phyloP scores from a whole-genome alignment of 2,888 invertebrate species.

The Clistopyga incitator region DNA sequence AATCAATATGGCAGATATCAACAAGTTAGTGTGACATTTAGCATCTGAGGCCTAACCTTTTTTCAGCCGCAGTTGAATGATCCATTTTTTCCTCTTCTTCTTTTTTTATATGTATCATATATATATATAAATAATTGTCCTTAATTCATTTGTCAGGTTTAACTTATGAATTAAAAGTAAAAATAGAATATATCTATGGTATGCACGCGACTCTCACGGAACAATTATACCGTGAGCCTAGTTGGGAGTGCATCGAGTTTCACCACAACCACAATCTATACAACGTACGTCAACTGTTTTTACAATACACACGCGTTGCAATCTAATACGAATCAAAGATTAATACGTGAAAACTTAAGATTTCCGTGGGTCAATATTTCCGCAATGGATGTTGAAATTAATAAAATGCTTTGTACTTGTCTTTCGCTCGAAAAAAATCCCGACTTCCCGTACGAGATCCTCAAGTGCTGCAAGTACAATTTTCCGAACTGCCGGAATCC shows the following conservation, averaged over 20 bases:
- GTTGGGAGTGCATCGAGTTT: conserved; percentile 18
- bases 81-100: too few relatives aligned
- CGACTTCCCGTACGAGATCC: not conserved
- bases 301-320: conserved; percentile 20
- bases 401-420: not conserved
- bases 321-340: conserved; percentile 18
- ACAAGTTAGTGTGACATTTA: too few relatives aligned
- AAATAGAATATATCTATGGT: not conserved
- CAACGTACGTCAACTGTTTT: conserved; percentile 20
- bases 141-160: too few relatives aligned
- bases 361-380: not conserved
- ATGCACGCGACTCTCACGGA: conserved; percentile 18
- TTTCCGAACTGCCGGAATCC: too few relatives aligned
- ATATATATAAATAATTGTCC: too few relatives aligned
- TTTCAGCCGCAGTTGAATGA: too few relatives aligned
- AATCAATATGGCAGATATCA: not conserved
- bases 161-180: too few relatives aligned
- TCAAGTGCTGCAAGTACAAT: too few relatives aligned
- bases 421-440: not conserved
- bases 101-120: too few relatives aligned
- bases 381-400: not conserved
- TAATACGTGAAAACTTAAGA: not conserved
- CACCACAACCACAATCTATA: conserved; percentile 35
- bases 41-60: too few relatives aligned
- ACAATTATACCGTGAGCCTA: conserved; percentile 8